Evolutionary conservation across 2,113 vertebrate species (phyloP).

Genomic region (Silurus asotus): DNA sequence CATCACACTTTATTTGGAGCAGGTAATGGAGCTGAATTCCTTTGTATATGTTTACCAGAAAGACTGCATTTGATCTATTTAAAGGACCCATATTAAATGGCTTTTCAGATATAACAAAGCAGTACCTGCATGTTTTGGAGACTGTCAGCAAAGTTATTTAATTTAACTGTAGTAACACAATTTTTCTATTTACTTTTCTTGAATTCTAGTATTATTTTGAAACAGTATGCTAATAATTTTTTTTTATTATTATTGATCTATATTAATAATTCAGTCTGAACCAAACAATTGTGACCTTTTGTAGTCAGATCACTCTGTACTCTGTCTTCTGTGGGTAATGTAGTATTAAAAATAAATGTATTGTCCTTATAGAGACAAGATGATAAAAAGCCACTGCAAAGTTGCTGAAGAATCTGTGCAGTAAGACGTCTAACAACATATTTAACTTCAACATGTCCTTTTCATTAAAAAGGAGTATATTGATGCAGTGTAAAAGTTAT

Average conservation of each 20-base stretch:
- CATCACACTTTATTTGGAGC: constrained; percentile 57
- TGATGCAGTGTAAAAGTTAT: no score
- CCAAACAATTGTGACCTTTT: neutral
- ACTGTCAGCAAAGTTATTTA: neutral
- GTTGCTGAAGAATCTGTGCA: neutral
- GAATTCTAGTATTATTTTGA: neutral
- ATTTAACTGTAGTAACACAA: neutral
- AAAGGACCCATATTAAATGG: neutral
- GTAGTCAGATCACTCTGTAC: neutral
- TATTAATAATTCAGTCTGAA: neutral
- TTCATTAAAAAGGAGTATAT: no score
- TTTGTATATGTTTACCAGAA: neutral
- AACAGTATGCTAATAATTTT: neutral
- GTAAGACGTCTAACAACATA: no score
- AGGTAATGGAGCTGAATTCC: constrained; percentile 53
- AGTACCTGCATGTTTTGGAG: neutral
- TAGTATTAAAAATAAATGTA: neutral
- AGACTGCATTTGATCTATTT: neutral
- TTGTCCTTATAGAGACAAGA: neutral
- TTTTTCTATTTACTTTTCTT: neutral
- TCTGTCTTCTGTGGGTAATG: neutral
- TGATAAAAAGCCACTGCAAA: neutral
- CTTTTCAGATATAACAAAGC: neutral
- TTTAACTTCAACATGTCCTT: no score
- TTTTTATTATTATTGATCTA: neutral